phyloP scores from a whole-genome alignment of 2,888 invertebrate species.

The Cinara cedri region DNA sequence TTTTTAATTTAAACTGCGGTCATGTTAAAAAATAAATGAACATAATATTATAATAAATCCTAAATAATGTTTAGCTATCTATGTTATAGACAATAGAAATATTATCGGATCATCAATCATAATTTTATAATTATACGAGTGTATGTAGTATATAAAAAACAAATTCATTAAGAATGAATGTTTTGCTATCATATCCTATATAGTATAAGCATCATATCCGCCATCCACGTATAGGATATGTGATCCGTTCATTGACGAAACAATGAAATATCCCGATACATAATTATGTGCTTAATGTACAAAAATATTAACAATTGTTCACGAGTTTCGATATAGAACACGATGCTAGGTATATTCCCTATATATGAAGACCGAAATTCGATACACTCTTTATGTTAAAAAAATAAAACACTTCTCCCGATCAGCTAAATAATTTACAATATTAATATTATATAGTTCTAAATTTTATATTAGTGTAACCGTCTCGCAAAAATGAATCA shows the following conservation, averaged over 20 bases:
- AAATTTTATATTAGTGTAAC: no score
- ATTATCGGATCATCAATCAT: neutral
- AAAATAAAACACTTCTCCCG: neutral
- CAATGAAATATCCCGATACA: neutral
- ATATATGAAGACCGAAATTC: neutral
- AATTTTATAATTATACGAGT: neutral
- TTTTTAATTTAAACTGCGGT: no score
- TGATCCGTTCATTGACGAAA: conserved; percentile 11
- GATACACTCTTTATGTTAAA: neutral
- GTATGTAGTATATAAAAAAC: neutral
- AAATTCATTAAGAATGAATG: neutral
- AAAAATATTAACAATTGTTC: neutral
- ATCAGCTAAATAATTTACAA: neutral
- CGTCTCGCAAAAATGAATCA: no score
- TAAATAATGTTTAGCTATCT: no score
- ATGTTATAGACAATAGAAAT: conserved; percentile 3
- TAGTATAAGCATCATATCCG: neutral
- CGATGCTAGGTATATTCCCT: no score
- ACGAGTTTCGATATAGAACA: no score
- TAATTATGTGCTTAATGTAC: neutral
- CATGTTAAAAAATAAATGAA: no score
- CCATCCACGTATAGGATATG: neutral
- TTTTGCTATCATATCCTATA: conserved; percentile 9
- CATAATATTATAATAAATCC: no score
- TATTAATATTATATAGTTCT: no score